Conservation (phyloP, 1,140 invertebrate species). For the Metopolophium dirhodum region DNA sequence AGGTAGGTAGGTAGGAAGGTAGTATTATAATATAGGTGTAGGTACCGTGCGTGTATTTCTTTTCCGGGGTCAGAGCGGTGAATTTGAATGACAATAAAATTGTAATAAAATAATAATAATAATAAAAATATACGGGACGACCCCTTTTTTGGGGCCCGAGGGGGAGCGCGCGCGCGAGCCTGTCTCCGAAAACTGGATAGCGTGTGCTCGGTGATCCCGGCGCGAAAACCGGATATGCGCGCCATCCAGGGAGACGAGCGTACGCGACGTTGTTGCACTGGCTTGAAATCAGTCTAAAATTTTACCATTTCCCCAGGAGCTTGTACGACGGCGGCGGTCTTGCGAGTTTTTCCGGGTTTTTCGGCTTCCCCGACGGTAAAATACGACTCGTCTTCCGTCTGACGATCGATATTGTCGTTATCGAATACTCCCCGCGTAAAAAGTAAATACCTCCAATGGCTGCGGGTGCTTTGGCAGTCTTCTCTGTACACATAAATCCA, state of each 20-base stretch:
- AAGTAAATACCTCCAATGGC: neutral
- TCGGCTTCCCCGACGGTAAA: neutral
- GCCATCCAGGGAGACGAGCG: neutral
- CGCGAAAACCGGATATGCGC: neutral
- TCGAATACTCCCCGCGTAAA: neutral
- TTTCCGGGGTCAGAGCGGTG: neutral
- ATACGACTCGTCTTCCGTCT: neutral
- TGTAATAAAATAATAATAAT: neutral
- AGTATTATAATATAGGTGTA: neutral
- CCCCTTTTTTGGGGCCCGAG: neutral
- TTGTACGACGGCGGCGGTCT: neutral
- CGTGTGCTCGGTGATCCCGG: slow-evolving; percentile 34
- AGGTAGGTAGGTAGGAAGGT: neutral
- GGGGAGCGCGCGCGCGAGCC: neutral
- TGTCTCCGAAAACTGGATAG: slow-evolving; percentile 37
- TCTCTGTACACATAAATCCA: slow-evolving; percentile 22
- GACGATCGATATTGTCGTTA: neutral
- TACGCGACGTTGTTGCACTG: neutral
- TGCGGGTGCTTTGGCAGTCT: slow-evolving; percentile 35
- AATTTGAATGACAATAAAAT: slow-evolving; percentile 8
- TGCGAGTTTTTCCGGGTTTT: neutral
- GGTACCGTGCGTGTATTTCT: neutral
- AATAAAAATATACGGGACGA: neutral
- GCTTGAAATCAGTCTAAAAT: neutral
- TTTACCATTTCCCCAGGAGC: neutral